Conservation (phyloP, 2,888 invertebrate genomes). For the Plemyria rubiginata region DNA sequence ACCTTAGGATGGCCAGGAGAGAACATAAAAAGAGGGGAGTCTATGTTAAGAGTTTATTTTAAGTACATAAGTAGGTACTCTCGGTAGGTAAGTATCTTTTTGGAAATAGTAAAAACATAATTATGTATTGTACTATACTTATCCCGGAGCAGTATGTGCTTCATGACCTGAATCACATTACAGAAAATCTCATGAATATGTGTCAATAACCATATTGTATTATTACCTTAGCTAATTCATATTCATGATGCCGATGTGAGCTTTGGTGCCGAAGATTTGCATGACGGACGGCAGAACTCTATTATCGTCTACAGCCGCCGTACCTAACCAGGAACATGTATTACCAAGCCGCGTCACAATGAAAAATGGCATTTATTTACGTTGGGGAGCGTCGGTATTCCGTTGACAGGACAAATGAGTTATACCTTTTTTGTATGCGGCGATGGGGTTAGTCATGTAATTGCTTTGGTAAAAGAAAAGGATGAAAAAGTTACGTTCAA, state of each 20-base stretch:
- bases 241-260: constrained; percentile 38
- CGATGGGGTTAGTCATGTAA: constrained; percentile 54
- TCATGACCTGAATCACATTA: not conserved
- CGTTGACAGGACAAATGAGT: constrained; percentile 21
- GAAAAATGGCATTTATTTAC: constrained; percentile 26
- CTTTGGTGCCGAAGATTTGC: constrained; percentile 49
- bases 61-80: too few species aligned
- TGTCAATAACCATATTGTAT: constrained; percentile 16
- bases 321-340: constrained; percentile 37
- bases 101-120: too few species aligned
- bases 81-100: too few species aligned
- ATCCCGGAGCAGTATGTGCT: not conserved
- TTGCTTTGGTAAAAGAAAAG: constrained; percentile 68
- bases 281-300: constrained; percentile 49
- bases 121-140: too few species aligned
- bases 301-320: constrained; percentile 44
- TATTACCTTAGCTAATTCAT: constrained; percentile 33
- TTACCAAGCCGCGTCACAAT: constrained; percentile 16
- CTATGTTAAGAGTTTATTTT: too few species aligned
- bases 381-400: constrained; percentile 9
- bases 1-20: too few species aligned
- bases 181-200: constrained; percentile 4
- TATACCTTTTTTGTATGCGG: constrained; percentile 46
- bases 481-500: constrained; percentile 59
- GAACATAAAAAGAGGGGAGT: too few species aligned